Conservation (phyloP, 2,888 invertebrate genomes). For the Sepioteuthis lessoniana region DNA sequence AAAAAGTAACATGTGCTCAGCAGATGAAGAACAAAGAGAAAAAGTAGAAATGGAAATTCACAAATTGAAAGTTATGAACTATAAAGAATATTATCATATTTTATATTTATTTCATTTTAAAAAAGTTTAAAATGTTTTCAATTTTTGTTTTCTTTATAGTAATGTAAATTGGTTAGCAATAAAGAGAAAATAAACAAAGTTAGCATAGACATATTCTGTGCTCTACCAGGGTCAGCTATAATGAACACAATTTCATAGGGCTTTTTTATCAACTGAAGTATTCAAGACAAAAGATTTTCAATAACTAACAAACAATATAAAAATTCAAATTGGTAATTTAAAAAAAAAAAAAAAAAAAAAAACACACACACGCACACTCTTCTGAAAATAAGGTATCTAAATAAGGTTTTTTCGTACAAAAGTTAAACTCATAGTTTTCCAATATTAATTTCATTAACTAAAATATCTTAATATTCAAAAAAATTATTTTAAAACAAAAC, state of each 20-base stretch:
- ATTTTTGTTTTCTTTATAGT: background rate
- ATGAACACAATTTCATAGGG: background rate
- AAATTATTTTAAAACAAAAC: too few species aligned
- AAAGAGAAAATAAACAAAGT: background rate
- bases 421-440: too few species aligned
- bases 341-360: too few species aligned
- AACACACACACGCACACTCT: too few species aligned
- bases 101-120: background rate
- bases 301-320: too few species aligned
- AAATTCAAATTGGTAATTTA: too few species aligned
- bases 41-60: conserved; percentile 6
- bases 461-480: too few species aligned
- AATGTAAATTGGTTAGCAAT: background rate
- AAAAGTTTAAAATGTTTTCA: background rate
- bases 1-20: conserved; percentile 21
- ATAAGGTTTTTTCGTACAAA: too few species aligned
- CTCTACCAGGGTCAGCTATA: background rate
- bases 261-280: background rate
- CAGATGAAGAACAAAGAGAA: background rate
- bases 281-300: too few species aligned
- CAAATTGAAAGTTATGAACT: background rate
- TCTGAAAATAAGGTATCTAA: too few species aligned
- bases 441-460: too few species aligned
- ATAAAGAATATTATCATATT: background rate
- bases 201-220: background rate